phyloP scores from a whole-genome alignment of 2,888 invertebrate species.

The Ferdinandea cuprea region DNA sequence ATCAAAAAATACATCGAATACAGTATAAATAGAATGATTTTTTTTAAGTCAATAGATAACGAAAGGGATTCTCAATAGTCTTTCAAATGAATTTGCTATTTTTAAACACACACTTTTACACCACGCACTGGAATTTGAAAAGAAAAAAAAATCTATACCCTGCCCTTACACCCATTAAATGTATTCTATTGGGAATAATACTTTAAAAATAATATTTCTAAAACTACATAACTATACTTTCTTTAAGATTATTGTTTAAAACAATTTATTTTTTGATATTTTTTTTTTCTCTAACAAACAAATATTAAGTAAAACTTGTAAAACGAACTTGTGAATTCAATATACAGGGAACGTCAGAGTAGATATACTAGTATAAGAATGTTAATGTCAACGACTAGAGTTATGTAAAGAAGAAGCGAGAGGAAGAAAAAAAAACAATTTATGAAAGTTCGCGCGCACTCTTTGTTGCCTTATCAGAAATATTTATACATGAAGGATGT shows the following conservation, averaged over 20 bases:
- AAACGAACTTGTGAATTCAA: slow-evolving; percentile 43
- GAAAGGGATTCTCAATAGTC: not conserved
- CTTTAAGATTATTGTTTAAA: not conserved
- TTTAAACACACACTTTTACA: slow-evolving; percentile 6
- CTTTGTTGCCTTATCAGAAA: slow-evolving; percentile 40
- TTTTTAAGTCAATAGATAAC: not conserved
- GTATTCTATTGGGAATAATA: slow-evolving; percentile 1
- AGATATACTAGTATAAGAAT: slow-evolving; percentile 64
- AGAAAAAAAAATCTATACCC: slow-evolving; percentile 6
- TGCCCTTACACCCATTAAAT: slow-evolving; percentile 11
- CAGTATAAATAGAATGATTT: not conserved
- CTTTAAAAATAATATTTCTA: slow-evolving; percentile 5
- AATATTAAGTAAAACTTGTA: slow-evolving; percentile 29
- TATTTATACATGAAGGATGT: slow-evolving; percentile 36
- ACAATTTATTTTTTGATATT: not conserved
- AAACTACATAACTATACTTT: slow-evolving; percentile 10
- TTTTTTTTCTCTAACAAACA: not conserved
- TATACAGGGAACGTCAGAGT: slow-evolving; percentile 61
- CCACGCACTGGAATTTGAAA: slow-evolving; percentile 11
- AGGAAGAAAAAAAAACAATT: slow-evolving; percentile 16
- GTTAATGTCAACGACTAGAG: slow-evolving; percentile 66
- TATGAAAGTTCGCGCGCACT: slow-evolving; percentile 56
- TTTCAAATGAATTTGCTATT: not conserved
- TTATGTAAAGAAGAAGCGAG: slow-evolving; percentile 63
- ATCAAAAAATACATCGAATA: not conserved